These are phyloP conservation scores for Sylvia atricapilla DNA, from an alignment of 2,113 vertebrate species.

Conservation along the genomic window DNA sequence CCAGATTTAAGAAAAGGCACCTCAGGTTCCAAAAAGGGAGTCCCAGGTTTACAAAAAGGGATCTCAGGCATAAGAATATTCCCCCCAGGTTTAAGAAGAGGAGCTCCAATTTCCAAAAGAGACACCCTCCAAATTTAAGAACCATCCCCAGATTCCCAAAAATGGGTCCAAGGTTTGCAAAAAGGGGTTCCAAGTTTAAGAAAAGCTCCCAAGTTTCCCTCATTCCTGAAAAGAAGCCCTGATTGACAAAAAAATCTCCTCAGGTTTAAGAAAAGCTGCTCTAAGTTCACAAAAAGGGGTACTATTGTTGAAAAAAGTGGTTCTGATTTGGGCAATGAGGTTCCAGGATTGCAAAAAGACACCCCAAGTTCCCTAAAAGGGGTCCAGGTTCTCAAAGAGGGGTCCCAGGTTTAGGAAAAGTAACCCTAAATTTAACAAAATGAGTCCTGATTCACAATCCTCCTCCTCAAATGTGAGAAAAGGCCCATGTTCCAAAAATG, in stretches of 20 bases:
- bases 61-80: background rate
- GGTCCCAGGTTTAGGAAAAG: background rate
- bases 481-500: background rate
- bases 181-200: background rate
- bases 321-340: background rate
- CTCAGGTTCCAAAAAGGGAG: background rate
- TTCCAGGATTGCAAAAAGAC: background rate
- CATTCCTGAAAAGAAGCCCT: background rate
- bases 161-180: background rate
- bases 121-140: background rate
- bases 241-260: fast-evolving
- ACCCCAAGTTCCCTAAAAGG: background rate
- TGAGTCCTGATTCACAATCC: background rate
- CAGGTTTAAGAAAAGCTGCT: background rate
- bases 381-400: background rate
- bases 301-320: background rate
- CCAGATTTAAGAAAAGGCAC: background rate
- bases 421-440: background rate
- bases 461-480: background rate
- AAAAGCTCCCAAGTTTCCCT: background rate
- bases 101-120: background rate
- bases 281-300: background rate
- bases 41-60: background rate
- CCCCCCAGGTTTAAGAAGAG: too few species aligned
- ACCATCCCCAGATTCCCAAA: background rate